Conservation (phyloP, 2,113 vertebrate genomes). For the Polyodon spathula region DNA sequence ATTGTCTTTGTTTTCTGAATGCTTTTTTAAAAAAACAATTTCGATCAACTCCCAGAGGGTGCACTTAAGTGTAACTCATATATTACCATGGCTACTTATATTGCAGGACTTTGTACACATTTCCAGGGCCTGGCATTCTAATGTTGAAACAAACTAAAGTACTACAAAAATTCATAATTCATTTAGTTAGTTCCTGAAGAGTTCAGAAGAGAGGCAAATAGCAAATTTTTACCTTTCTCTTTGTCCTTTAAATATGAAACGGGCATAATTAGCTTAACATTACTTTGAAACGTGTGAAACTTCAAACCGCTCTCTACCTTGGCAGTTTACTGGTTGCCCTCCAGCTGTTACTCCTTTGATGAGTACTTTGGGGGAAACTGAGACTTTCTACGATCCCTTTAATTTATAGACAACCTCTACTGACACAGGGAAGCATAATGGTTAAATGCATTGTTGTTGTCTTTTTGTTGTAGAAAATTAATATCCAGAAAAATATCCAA, state of each 20-base stretch:
- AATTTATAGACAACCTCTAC: not conserved
- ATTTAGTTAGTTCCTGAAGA: not conserved
- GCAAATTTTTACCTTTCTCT: not conserved
- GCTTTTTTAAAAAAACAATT: too few species aligned
- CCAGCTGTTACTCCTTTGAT: slow-evolving; percentile 4
- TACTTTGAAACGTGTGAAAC: not conserved
- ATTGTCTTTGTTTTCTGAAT: too few species aligned
- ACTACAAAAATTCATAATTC: too few species aligned
- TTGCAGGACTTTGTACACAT: too few species aligned
- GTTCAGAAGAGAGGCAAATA: not conserved
- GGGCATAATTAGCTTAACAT: slow-evolving; percentile 2
- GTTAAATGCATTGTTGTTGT: too few species aligned
- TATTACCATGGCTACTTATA: too few species aligned
- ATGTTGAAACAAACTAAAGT: too few species aligned
- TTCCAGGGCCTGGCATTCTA: too few species aligned
- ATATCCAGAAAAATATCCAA: too few species aligned
- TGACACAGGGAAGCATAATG: not conserved
- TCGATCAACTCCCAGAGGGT: too few species aligned
- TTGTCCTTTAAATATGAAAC: not conserved
- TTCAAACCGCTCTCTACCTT: not conserved
- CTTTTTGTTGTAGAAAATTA: too few species aligned
- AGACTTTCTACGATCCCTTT: not conserved
- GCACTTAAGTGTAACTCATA: too few species aligned
- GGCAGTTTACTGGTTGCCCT: not conserved
- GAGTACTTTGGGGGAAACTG: not conserved